Evolutionary conservation across 2,113 vertebrate species (phyloP).

Genomic region (Antennarius striatus): DNA sequence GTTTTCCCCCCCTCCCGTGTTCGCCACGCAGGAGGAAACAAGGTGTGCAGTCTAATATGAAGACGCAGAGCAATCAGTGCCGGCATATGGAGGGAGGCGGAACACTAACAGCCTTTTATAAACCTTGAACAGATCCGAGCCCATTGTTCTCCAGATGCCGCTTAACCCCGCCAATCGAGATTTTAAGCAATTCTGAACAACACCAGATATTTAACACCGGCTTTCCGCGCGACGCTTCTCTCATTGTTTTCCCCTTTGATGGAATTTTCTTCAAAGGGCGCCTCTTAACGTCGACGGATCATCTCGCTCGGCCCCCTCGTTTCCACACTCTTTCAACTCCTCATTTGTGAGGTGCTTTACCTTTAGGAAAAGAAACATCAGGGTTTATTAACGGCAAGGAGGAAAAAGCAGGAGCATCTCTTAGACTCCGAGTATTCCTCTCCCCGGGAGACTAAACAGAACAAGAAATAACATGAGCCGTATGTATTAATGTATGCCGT

Average conservation of each 20-base stretch:
- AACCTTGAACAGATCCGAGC: constrained; percentile 58
- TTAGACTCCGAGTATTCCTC: constrained; percentile 33
- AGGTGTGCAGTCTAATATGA: constrained; percentile 62
- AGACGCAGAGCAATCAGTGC: constrained; percentile 53
- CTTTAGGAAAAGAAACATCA: constrained; percentile 72
- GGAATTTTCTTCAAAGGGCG: constrained; percentile 72
- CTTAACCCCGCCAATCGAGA: constrained; percentile 72
- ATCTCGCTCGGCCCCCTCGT: constrained; percentile 68
- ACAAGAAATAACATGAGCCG: constrained; percentile 74
- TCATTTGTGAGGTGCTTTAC: constrained; percentile 69
- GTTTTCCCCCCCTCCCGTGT: constrained; percentile 7
- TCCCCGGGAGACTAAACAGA: constrained; percentile 81
- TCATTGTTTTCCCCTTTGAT: constrained; percentile 76
- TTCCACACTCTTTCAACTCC: constrained; percentile 37
- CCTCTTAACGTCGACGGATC: constrained; percentile 67
- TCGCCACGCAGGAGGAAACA: constrained; percentile 20
- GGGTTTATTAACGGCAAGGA: constrained; percentile 64
- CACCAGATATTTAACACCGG: constrained; percentile 67
- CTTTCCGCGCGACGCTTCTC: constrained; percentile 44
- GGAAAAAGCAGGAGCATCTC: constrained; percentile 56
- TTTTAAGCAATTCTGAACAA: constrained; percentile 70
- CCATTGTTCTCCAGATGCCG: constrained; percentile 75
- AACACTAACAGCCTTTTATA: constrained; percentile 63
- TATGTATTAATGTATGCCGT: constrained; percentile 80
- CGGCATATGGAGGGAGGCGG: constrained; percentile 60